Evolutionary conservation across 1,140 invertebrate species (phyloP), one percentile per base, ranked within the genome.

Genomic region (Leptopilina clavipes): DNA sequence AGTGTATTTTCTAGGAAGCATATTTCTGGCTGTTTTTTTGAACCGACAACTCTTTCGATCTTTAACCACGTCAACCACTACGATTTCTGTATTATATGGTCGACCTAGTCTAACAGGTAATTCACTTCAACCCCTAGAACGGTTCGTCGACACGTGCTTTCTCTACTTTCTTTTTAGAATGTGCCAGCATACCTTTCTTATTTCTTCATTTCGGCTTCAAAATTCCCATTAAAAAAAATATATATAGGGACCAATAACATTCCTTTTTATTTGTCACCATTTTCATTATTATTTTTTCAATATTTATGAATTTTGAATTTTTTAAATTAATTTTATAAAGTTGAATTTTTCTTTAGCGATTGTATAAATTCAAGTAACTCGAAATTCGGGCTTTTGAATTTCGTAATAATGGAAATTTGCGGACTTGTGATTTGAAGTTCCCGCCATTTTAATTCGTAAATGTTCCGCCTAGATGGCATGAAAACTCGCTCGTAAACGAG

Each of bases 91-190:
- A 40, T 40, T 40, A 40, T 40, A 79, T 78, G 78, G 79, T 79
- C 79, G 84, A 86, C 84, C 84, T 84, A 86, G 82, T 83, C 72
- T 86, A 84, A 86, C 82, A 84, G 84, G 83, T 83, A 83, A 82
- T 31, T 81, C 77, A 65, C 71, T 76, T 78, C 80, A 74, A 79
- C 77, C 72, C 70, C 78, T 48, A 80, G 70, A 17, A 75, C 75
- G 72, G 74, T 78, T 78, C 79, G 72, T 79, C 78, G 78, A 81
- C 81, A 83, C 80, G 82, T 84, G 81, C 74, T 80, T 82, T 80
- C 76, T 79, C 70, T 76, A 76, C 74, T 78, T 76, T 78, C 74
- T 78, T 76, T 79, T 75, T 73, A 45, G 17, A 65, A 65, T 75
- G 44, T 18, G 74, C 65, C 25, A 31, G 52, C 40, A 52, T 48